Evolutionary conservation across 2,113 vertebrate species (phyloP).

Genomic region (Ginglymostoma cirratum): DNA sequence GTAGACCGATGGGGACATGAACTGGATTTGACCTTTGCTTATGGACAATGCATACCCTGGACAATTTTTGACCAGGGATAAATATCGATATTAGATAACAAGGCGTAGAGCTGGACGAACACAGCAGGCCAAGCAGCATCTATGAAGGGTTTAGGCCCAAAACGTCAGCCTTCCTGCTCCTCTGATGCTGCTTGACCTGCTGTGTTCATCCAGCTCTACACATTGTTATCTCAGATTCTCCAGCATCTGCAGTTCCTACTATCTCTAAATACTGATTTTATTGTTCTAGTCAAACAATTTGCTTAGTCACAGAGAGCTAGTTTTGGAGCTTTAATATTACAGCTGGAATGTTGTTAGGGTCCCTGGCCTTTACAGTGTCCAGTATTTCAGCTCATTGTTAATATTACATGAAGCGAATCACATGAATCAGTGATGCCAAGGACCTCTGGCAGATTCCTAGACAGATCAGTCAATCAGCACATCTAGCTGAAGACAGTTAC

Average conservation of each 20-base stretch:
- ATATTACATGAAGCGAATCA: not conserved
- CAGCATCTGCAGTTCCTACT: too few species aligned
- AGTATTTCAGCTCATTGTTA: not conserved
- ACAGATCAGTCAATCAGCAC: not conserved
- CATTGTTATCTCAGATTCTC: too few species aligned
- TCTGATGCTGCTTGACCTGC: too few species aligned
- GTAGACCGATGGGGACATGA: not conserved
- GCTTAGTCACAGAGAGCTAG: not conserved
- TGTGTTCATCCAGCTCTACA: too few species aligned
- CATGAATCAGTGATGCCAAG: not conserved
- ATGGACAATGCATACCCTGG: not conserved
- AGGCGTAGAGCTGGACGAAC: too few species aligned
- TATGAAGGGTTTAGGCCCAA: too few species aligned
- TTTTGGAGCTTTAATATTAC: not conserved
- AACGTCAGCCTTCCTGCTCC: too few species aligned
- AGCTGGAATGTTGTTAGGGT: not conserved
- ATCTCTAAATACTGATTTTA: too few species aligned
- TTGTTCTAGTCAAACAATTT: not conserved
- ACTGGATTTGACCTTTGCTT: not conserved
- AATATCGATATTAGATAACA: not conserved
- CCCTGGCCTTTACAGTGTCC: not conserved
- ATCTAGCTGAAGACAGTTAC: not conserved
- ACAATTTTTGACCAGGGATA: not conserved
- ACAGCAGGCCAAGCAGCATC: too few species aligned
- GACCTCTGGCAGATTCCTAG: not conserved